phyloP scores from a whole-genome alignment of 2,888 invertebrate genomes.

The Acanthacorydalis orientalis region DNA sequence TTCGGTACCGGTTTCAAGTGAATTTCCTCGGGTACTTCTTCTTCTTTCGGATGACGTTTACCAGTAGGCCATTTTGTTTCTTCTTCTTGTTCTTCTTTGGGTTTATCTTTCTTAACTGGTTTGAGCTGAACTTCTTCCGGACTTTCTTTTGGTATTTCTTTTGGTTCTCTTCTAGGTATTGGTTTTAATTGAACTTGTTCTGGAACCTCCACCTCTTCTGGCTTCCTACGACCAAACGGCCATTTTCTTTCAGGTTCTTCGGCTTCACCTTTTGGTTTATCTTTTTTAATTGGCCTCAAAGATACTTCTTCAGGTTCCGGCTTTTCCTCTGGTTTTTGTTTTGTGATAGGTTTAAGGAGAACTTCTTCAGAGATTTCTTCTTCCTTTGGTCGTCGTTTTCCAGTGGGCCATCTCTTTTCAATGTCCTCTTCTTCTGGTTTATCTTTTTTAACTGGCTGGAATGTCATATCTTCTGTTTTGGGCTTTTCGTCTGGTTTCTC shows the following conservation, averaged over 20 bases:
- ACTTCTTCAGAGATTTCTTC: constrained; percentile 30
- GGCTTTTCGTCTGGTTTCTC: constrained; percentile 20
- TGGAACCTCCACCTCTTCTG: constrained; percentile 12
- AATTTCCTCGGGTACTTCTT: constrained; percentile 30
- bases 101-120: constrained; percentile 20
- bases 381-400: constrained; percentile 11
- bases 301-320: constrained; percentile 31
- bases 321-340: constrained; percentile 23
- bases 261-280: constrained; percentile 15
- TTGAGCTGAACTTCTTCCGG: constrained; percentile 26
- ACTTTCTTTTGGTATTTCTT: constrained; percentile 18
- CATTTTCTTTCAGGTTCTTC: constrained; percentile 17
- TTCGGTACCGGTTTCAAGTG: constrained; percentile 32
- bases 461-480: constrained; percentile 31
- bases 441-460: constrained; percentile 22
- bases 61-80: constrained; percentile 11
- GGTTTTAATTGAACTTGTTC: constrained; percentile 19
- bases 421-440: constrained; percentile 16
- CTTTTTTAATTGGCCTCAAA: constrained; percentile 22
- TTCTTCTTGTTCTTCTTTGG: constrained; percentile 14
- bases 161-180: constrained; percentile 17
- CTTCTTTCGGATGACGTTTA: constrained; percentile 11
- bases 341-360: constrained; percentile 23
- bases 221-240: constrained; percentile 16
- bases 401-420: constrained; percentile 10